These are phyloP conservation scores for Piprites chloris DNA, from an alignment of 2,113 vertebrate species.

Conservation along the genomic window DNA sequence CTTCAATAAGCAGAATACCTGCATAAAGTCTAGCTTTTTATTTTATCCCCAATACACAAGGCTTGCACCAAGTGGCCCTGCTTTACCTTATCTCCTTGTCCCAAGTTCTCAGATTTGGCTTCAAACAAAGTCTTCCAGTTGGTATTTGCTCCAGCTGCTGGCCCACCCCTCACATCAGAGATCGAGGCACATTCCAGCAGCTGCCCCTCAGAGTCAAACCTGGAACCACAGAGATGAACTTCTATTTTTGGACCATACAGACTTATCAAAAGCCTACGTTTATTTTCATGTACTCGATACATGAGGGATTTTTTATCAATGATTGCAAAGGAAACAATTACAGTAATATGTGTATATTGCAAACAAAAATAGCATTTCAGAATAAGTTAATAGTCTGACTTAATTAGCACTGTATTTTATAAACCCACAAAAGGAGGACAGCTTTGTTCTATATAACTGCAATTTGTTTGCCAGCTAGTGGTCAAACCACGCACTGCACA, in stretches of 20 bases:
- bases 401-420: slow-evolving; percentile 42
- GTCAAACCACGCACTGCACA: slow-evolving; percentile 55
- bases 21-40: background rate
- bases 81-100: slow-evolving; percentile 93
- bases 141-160: slow-evolving; percentile 61
- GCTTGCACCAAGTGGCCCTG: background rate
- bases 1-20: background rate
- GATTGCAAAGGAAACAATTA: slow-evolving; percentile 50
- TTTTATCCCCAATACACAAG: background rate
- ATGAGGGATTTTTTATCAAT: slow-evolving; percentile 9
- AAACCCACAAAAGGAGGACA: slow-evolving; percentile 45
- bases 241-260: background rate
- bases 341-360: slow-evolving; percentile 1
- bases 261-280: background rate
- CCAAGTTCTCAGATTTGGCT: slow-evolving; percentile 89
- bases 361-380: slow-evolving; percentile 58
- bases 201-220: slow-evolving; percentile 95
- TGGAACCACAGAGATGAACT: slow-evolving; percentile 55
- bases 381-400: slow-evolving; percentile 44
- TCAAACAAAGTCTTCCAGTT: slow-evolving; percentile 93
- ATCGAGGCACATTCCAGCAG: slow-evolving; percentile 85
- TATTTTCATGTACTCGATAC: background rate
- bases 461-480: slow-evolving; percentile 73
- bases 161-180: slow-evolving; percentile 79
- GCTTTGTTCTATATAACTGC: slow-evolving; percentile 56